These are phyloP conservation scores for Melipona beecheii DNA, from an alignment of 2,888 invertebrate species.

Conservation along the genomic window DNA sequence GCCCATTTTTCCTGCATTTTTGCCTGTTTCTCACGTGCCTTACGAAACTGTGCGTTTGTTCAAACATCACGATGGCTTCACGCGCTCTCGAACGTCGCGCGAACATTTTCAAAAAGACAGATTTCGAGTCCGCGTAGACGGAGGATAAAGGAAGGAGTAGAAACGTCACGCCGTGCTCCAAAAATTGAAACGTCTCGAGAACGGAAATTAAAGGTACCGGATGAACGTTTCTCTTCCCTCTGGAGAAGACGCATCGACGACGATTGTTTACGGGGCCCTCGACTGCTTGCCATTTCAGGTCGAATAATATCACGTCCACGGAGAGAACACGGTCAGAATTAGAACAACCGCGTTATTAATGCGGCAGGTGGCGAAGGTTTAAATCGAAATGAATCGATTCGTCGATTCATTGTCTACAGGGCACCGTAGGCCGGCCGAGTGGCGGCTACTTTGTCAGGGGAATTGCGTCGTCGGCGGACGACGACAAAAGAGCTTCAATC, in stretches of 20 bases:
- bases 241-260: too few species aligned
- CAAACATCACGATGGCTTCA: too few species aligned
- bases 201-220: neutral
- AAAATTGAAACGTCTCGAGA: neutral
- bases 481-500: slow-evolving; percentile 45
- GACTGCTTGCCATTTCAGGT: neutral
- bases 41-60: too few species aligned
- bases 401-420: neutral
- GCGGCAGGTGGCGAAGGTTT: too few species aligned
- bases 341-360: neutral
- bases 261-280: neutral
- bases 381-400: slow-evolving; percentile 1
- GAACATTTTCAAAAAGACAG: too few species aligned
- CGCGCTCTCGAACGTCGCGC: too few species aligned
- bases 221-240: neutral
- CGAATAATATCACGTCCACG: neutral
- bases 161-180: too few species aligned
- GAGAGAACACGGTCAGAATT: neutral
- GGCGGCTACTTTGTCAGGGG: slow-evolving; percentile 5
- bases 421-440: neutral
- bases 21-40: too few species aligned
- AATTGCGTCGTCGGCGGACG: slow-evolving; percentile 33
- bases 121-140: too few species aligned
- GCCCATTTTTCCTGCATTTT: too few species aligned
- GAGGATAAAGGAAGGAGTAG: too few species aligned